phyloP scores from a whole-genome alignment of 2,797 vertebrate species.

The Pseudochaenichthys georgianus region DNA sequence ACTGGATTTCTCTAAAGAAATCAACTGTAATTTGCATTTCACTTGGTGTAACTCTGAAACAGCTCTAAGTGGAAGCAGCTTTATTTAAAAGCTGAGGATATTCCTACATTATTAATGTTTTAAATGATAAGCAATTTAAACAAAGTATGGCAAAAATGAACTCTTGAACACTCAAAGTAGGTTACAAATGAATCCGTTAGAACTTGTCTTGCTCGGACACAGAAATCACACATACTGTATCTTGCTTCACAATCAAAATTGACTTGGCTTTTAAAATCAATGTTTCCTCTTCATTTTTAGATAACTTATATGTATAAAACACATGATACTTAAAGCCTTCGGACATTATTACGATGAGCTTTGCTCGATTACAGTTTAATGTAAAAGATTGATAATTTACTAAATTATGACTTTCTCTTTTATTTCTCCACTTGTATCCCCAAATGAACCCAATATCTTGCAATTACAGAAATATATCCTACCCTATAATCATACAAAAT shows the following conservation, averaged over 20 bases:
- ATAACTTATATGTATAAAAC: background rate
- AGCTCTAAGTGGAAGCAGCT: slow-evolving; percentile 14
- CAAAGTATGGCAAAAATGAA: background rate
- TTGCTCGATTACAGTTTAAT: background rate
- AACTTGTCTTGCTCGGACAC: background rate
- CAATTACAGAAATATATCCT: background rate
- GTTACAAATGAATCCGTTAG: background rate
- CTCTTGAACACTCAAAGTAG: background rate
- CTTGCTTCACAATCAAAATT: background rate
- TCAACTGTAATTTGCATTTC: slow-evolving; percentile 59
- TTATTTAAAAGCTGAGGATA: background rate
- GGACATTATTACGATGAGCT: background rate
- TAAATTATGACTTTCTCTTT: background rate
- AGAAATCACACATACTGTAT: background rate
- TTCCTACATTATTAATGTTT: background rate
- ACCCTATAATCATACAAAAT: background rate
- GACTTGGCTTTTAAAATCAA: background rate
- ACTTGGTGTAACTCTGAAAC: slow-evolving; percentile 24
- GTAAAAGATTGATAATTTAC: background rate
- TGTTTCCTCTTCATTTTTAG: background rate
- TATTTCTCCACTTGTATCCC: slow-evolving; percentile 11
- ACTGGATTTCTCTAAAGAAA: slow-evolving; percentile 48
- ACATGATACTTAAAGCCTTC: background rate
- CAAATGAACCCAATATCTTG: slow-evolving; percentile 12
- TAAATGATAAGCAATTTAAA: background rate